Conservation (phyloP, 2,113 vertebrate genomes). For the Corythornis vintsioides region DNA sequence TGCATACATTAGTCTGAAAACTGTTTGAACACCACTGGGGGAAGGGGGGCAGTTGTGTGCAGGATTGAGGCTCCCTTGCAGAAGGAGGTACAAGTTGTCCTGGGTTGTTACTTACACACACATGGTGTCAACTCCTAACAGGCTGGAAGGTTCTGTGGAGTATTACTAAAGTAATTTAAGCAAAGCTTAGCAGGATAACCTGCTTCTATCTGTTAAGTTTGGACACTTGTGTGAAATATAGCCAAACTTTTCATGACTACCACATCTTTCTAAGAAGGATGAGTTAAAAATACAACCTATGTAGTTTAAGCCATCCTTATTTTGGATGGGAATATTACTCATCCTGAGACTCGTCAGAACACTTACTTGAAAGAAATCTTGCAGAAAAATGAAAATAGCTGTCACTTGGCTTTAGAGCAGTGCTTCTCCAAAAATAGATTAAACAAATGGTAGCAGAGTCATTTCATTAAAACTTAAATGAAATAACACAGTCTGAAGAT, state of each 20-base stretch:
- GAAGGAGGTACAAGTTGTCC: neutral
- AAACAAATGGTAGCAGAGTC: neutral
- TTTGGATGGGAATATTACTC: constrained; percentile 18
- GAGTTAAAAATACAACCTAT: neutral
- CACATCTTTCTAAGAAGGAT: neutral
- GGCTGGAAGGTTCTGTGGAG: neutral
- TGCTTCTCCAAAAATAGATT: neutral
- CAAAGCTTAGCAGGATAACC: neutral
- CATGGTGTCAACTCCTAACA: neutral
- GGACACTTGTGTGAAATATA: neutral
- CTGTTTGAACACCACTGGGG: neutral
- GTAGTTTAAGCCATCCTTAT: neutral
- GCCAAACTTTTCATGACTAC: neutral
- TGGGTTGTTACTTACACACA: neutral
- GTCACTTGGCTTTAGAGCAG: neutral
- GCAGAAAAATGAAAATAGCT: constrained; percentile 40
- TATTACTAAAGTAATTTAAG: neutral
- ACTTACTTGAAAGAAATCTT: constrained; percentile 13
- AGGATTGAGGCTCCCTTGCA: neutral
- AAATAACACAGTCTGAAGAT: neutral
- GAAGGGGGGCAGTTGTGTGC: neutral
- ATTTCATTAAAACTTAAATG: constrained; percentile 36
- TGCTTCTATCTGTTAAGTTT: neutral
- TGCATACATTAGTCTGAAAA: neutral
- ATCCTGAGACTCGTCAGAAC: neutral